A percentile compares a stretch with the other conserved stretches of the same genome.
Conservation (phyloP, 2,797 vertebrate species). For the Fringilla coelebs region DNA sequence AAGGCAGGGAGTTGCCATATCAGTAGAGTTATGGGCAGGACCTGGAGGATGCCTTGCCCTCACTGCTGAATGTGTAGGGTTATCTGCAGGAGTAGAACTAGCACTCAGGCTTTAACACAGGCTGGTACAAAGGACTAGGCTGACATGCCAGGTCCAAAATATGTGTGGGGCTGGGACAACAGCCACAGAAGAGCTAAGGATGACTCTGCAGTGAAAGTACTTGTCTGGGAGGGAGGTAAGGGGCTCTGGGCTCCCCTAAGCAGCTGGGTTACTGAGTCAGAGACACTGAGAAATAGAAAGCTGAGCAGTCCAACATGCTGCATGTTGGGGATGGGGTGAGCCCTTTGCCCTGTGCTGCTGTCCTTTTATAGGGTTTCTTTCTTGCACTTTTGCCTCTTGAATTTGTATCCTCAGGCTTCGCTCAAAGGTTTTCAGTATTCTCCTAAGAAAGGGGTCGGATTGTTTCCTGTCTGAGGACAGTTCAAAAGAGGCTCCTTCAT, state of each 20-base stretch:
- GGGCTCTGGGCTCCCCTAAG: not conserved
- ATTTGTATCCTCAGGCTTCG: not conserved
- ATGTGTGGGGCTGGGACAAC: not conserved
- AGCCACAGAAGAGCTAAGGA: not conserved
- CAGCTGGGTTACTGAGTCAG: not conserved
- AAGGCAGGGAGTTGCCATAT: not conserved
- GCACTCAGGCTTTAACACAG: not conserved
- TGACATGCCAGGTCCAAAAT: not conserved
- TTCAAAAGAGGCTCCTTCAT: not conserved
- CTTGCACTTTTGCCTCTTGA: not conserved
- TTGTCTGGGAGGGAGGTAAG: not conserved
- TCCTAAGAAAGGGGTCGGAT: not conserved
- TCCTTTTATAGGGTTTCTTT: not conserved
- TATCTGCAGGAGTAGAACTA: not conserved
- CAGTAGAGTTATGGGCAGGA: not conserved
- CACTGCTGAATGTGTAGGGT: not conserved
- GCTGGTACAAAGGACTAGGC: not conserved
- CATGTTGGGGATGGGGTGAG: not conserved
- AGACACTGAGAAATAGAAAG: not conserved
- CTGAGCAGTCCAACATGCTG: not conserved
- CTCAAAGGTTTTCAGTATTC: not conserved
- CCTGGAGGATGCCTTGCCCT: not conserved
- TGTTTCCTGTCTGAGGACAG: not conserved
- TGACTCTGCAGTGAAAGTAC: not conserved
- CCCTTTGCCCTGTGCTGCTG: not conserved